Percentiles rank a stretch among this genome's conserved stretches.
Evolutionary conservation across 2,113 vertebrate genomes (phyloP).

Genomic region (Sceloporus undulatus): DNA sequence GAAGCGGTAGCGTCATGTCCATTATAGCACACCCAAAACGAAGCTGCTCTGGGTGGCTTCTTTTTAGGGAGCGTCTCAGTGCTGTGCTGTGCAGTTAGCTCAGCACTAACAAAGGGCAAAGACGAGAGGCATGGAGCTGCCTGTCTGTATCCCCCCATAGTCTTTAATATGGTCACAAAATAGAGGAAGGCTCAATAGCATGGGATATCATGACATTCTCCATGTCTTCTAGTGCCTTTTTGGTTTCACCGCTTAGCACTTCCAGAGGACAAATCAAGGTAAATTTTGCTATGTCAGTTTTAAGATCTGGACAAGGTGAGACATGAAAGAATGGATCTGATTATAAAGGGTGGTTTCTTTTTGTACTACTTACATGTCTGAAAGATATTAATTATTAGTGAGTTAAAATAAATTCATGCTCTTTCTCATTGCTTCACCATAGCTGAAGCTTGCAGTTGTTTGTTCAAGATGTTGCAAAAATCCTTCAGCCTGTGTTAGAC

Average conservation of each 20-base stretch:
- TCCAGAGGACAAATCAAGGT: slow-evolving; percentile 37
- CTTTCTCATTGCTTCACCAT: not conserved
- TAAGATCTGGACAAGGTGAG: not conserved
- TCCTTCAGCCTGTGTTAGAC: slow-evolving; percentile 13
- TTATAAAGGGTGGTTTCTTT: slow-evolving; percentile 17
- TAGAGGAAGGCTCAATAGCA: slow-evolving; percentile 35
- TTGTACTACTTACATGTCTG: slow-evolving; percentile 30
- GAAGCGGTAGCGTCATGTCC: too few species aligned
- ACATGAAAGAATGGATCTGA: slow-evolving; percentile 1
- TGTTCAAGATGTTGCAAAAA: slow-evolving; percentile 6
- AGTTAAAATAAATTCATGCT: not conserved
- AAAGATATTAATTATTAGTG: slow-evolving; percentile 22
- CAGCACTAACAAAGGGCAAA: too few species aligned
- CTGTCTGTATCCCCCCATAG: too few species aligned
- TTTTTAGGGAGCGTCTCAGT: too few species aligned
- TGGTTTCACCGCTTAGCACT: slow-evolving; percentile 29
- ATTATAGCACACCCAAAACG: too few species aligned
- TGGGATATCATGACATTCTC: slow-evolving; percentile 41
- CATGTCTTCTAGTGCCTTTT: not conserved
- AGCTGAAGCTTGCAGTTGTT: rapidly evolving
- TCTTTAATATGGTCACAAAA: slow-evolving; percentile 27
- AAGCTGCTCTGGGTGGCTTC: too few species aligned
- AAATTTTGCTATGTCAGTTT: not conserved
- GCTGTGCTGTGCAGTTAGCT: too few species aligned
- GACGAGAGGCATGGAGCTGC: too few species aligned